A percentile compares a stretch with the other conserved stretches of the same genome.
phyloP scores from a whole-genome alignment of 2,797 vertebrate genomes.

The Coregonus sp. region DNA sequence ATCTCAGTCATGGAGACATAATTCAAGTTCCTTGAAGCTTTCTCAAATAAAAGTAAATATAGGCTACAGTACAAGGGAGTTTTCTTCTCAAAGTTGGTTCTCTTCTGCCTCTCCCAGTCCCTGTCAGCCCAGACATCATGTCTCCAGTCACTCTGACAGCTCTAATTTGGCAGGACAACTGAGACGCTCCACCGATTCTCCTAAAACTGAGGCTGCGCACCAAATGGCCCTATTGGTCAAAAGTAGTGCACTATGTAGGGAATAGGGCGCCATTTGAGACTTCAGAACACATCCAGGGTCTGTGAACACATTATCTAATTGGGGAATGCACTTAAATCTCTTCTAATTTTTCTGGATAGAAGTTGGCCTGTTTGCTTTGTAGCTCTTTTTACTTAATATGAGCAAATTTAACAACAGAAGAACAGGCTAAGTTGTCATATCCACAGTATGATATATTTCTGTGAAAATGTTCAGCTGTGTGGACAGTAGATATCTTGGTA shows the following conservation, averaged over 20 bases:
- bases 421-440: background rate
- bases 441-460: background rate
- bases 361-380: slow-evolving; percentile 26
- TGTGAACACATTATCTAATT: slow-evolving; percentile 35
- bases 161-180: slow-evolving; percentile 20
- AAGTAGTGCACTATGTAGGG: no score
- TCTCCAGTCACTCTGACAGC: slow-evolving; percentile 22
- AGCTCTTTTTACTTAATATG: slow-evolving; percentile 36
- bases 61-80: no score
- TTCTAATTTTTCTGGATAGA: background rate
- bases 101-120: background rate
- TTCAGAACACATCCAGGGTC: no score
- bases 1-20: background rate
- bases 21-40: no score
- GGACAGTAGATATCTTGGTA: no score
- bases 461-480: no score
- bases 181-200: slow-evolving; percentile 23
- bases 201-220: background rate
- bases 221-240: background rate
- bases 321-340: slow-evolving; percentile 14
- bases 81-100: no score
- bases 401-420: background rate
- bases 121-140: slow-evolving; percentile 24
- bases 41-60: background rate
- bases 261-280: no score